These are phyloP conservation scores for Galerucella pusilla DNA, from an alignment of 2,888 invertebrate genomes.

Conservation along the genomic window DNA sequence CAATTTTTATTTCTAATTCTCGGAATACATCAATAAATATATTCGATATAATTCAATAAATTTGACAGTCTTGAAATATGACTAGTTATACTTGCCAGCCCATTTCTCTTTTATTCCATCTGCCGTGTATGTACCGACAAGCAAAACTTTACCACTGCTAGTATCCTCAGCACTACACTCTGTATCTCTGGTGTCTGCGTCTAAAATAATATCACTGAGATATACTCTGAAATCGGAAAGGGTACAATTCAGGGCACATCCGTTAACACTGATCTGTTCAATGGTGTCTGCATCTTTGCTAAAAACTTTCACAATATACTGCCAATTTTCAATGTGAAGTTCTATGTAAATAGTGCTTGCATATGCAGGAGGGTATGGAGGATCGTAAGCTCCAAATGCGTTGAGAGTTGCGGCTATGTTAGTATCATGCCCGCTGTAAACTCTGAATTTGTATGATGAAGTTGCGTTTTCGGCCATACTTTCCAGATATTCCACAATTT, in stretches of 20 bases:
- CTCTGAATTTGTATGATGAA: conserved; percentile 13
- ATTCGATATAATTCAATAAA: too few relatives aligned
- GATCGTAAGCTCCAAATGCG: conserved; percentile 4
- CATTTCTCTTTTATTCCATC: neutral
- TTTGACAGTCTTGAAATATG: neutral
- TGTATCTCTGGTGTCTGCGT: conserved; percentile 17
- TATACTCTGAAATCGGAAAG: conserved; percentile 18
- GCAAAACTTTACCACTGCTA: neutral
- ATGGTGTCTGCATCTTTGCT: conserved; percentile 30
- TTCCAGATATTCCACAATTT: conserved; percentile 33
- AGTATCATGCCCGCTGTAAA: conserved; percentile 26
- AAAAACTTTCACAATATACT: conserved; percentile 27
- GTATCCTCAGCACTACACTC: conserved; percentile 8
- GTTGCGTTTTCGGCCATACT: conserved; percentile 16
- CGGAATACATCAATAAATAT: too few relatives aligned
- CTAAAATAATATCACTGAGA: conserved; percentile 18
- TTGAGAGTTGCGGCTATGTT: conserved; percentile 20
- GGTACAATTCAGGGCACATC: conserved; percentile 34
- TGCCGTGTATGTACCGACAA: neutral
- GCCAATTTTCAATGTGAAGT: conserved; percentile 58
- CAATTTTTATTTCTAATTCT: too few relatives aligned
- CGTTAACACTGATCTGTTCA: conserved; percentile 21
- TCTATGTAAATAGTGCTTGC: conserved; percentile 66
- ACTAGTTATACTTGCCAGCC: neutral
- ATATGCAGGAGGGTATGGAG: conserved; percentile 7